A percentile compares a stretch with the other conserved stretches of the same genome.
phyloP scores from a whole-genome alignment of 2,797 vertebrate genomes.

The Coreius guichenoti region DNA sequence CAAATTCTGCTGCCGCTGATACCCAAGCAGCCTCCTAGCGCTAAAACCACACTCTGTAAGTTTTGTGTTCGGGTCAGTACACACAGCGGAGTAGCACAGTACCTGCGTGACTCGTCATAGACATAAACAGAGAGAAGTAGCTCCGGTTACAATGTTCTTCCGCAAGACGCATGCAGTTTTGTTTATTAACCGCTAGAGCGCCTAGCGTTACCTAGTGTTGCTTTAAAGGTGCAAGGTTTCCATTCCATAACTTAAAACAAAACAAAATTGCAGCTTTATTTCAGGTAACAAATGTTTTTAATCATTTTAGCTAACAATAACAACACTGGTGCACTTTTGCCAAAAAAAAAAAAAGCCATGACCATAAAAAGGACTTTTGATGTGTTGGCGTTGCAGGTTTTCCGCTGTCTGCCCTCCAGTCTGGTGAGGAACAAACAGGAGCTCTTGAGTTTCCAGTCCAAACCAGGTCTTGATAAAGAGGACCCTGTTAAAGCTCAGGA shows the following conservation, averaged over 20 bases:
- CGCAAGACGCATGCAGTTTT: too few relatives aligned
- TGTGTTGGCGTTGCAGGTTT: conserved; percentile 81
- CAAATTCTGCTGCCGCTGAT: too few relatives aligned
- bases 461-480: conserved; percentile 82
- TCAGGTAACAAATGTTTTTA: neutral
- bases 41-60: too few relatives aligned
- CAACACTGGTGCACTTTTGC: neutral
- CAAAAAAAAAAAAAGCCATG: neutral
- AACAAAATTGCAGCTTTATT: neutral
- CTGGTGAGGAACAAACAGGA: conserved; percentile 91
- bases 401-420: conserved; percentile 92
- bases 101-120: too few relatives aligned
- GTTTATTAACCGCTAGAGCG: too few relatives aligned
- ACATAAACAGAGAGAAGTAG: too few relatives aligned
- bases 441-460: conserved; percentile 87
- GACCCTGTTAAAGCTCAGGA: conserved; percentile 86
- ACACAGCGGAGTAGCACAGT: too few relatives aligned
- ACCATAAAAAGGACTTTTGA: neutral
- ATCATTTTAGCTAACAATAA: neutral
- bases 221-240: neutral
- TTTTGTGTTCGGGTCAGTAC: too few relatives aligned
- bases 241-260: too few relatives aligned
- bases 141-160: too few relatives aligned
- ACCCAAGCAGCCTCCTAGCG: too few relatives aligned
- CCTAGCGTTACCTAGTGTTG: too few relatives aligned